Percentiles rank a stretch among this genome's conserved stretches.
Conservation (phyloP, 2,888 invertebrate genomes). For the Eupithecia abbreviata region DNA sequence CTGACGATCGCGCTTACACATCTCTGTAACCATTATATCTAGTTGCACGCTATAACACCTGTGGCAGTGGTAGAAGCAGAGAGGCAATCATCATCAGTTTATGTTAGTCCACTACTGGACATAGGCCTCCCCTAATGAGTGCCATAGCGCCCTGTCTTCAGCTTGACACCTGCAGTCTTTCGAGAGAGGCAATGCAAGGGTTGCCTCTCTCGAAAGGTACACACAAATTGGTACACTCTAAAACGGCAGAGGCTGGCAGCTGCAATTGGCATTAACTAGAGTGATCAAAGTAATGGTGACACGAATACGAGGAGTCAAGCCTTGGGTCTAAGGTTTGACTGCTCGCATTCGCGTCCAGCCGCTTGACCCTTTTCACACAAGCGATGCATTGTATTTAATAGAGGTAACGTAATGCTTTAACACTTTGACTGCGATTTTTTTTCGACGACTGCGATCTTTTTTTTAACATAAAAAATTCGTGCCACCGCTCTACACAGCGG, state of each 20-base stretch:
- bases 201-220: background rate
- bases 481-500: too few species aligned
- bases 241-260: background rate
- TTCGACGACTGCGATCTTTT: too few species aligned
- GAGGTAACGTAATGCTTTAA: too few species aligned
- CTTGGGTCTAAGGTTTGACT: too few species aligned
- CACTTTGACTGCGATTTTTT: too few species aligned
- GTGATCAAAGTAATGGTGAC: background rate
- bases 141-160: too few species aligned
- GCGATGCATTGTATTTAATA: background rate
- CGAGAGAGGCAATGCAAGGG: background rate
- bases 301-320: too few species aligned
- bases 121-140: too few species aligned
- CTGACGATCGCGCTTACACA: slow-evolving; percentile 25
- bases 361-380: background rate
- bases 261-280: background rate
- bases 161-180: too few species aligned
- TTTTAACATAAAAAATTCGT: too few species aligned
- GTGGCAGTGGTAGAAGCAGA: background rate
- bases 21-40: background rate
- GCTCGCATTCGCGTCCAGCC: too few species aligned
- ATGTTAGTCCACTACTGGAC: too few species aligned
- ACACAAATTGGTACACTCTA: background rate
- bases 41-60: background rate
- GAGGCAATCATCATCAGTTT: background rate